Evolutionary conservation across 2,113 vertebrate genomes (phyloP).

Genomic region (Podarcis cretensis): DNA sequence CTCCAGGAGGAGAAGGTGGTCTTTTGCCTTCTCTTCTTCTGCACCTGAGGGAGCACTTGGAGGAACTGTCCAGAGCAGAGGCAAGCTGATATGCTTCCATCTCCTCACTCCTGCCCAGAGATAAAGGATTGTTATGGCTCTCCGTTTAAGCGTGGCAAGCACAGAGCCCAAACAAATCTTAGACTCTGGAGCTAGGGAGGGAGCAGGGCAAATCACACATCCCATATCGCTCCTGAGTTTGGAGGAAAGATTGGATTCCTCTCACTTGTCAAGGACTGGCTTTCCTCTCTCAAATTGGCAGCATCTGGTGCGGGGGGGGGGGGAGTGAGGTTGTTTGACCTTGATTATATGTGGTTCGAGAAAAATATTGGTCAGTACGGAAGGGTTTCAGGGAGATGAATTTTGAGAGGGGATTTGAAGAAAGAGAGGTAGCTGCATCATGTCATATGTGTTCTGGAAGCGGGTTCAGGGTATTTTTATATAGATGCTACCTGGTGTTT

Average conservation of each 20-base stretch:
- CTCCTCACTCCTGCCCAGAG: neutral
- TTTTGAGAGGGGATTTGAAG: neutral
- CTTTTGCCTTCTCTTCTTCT: neutral
- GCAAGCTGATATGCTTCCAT: neutral
- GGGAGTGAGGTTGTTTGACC: neutral
- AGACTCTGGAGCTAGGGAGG: neutral
- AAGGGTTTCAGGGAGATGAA: neutral
- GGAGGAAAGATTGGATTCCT: neutral
- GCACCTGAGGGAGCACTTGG: neutral
- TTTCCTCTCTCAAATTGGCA: neutral
- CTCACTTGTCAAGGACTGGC: neutral
- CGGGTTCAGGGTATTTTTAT: neutral
- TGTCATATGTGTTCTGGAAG: neutral
- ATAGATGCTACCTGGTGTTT: neutral
- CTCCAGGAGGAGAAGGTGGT: neutral
- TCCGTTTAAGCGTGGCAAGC: neutral
- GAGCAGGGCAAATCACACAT: neutral
- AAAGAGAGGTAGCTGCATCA: neutral
- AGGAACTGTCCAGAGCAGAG: neutral
- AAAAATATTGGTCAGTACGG: neutral
- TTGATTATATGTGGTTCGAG: neutral
- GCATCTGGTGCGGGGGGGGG: neutral
- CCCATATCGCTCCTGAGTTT: neutral
- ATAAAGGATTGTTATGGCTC: neutral
- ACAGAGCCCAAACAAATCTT: neutral